Evolutionary conservation across 2,113 vertebrate species (phyloP).

Genomic region (Hoplias malabaricus): DNA sequence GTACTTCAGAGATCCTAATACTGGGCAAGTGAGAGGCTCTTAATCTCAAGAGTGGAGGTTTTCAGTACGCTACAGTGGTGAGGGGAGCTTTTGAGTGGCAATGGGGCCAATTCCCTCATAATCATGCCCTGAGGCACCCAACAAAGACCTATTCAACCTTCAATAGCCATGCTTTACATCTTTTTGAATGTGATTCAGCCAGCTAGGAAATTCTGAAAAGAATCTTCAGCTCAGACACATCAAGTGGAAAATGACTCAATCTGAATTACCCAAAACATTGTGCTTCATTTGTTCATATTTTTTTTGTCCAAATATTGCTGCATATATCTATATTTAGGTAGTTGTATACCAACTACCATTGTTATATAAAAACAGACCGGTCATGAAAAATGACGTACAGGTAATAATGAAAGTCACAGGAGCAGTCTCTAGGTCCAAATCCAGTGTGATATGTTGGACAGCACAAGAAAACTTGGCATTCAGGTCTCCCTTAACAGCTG

Average conservation of each 20-base stretch:
- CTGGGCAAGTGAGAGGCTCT: slow-evolving; percentile 31
- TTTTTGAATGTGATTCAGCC: slow-evolving; percentile 37
- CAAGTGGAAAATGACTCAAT: slow-evolving; percentile 36
- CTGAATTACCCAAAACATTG: slow-evolving; percentile 15
- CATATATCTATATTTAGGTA: background rate
- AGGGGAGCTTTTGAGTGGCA: slow-evolving; percentile 46
- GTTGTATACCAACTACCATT: background rate
- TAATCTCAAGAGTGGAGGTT: slow-evolving; percentile 36
- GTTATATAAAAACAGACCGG: background rate
- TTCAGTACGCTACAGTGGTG: slow-evolving; percentile 28
- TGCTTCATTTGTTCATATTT: background rate
- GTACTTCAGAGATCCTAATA: slow-evolving; percentile 40
- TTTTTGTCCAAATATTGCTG: background rate
- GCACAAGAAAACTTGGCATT: slow-evolving; percentile 80
- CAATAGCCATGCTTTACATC: slow-evolving; percentile 49
- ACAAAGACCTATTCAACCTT: slow-evolving; percentile 57
- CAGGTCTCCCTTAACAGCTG: slow-evolving; percentile 81
- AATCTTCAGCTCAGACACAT: slow-evolving; percentile 41
- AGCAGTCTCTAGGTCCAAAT: slow-evolving; percentile 74
- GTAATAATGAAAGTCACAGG: slow-evolving; percentile 80
- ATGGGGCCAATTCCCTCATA: slow-evolving; percentile 41
- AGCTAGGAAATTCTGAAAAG: slow-evolving; percentile 40
- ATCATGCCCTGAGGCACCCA: slow-evolving; percentile 53
- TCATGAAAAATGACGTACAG: slow-evolving; percentile 78
- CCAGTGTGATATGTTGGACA: slow-evolving; percentile 68